phyloP scores from a whole-genome alignment of 2,113 vertebrate genomes.

The Xenotilapia flavipinnis region DNA sequence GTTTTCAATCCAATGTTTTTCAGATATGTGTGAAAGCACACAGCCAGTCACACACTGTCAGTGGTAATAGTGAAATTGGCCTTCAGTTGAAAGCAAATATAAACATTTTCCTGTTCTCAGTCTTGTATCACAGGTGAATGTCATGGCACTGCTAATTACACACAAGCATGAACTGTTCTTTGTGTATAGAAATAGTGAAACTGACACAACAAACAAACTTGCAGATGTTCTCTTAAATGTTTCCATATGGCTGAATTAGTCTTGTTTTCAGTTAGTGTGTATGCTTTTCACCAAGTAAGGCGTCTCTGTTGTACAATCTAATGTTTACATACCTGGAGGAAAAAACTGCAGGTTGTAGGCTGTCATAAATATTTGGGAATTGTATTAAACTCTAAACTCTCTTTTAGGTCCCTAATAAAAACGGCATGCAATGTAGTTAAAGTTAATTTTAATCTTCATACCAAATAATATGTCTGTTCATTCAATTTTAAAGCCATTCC shows the following conservation, averaged over 20 bases:
- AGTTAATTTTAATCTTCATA: neutral
- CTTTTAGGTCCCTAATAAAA: neutral
- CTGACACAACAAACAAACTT: neutral
- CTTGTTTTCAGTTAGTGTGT: neutral
- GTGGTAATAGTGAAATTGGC: neutral
- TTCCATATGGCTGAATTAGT: neutral
- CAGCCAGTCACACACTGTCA: neutral
- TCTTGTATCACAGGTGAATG: neutral
- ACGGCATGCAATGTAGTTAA: neutral
- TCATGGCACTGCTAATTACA: neutral
- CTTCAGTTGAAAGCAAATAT: neutral
- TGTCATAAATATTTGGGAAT: neutral
- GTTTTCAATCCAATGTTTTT: neutral
- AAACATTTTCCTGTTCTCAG: neutral
- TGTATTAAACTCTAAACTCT: neutral
- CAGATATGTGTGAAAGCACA: neutral
- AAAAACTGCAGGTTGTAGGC: neutral
- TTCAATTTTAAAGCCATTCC: neutral
- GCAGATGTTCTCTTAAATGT: neutral
- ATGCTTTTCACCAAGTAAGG: neutral
- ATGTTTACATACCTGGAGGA: neutral
- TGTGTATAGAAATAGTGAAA: neutral
- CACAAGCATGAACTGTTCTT: neutral
- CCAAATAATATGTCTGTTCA: neutral
- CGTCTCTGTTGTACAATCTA: neutral